A percentile compares a stretch with the other conserved stretches of the same genome.
Conservation (phyloP, 1,140 invertebrate species). For the Atta colombica region DNA sequence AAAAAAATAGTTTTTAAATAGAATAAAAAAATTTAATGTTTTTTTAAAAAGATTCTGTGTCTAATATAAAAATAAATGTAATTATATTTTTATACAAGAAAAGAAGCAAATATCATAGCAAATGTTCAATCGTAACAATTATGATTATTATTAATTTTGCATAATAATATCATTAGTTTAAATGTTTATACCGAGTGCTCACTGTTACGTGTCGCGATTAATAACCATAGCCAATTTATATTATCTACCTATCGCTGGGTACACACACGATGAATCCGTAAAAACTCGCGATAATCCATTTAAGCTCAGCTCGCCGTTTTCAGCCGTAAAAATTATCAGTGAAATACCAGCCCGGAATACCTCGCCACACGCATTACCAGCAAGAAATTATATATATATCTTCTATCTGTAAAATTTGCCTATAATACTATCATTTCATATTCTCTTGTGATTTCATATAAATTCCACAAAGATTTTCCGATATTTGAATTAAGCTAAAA, state of each 20-base stretch:
- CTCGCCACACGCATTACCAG: not conserved
- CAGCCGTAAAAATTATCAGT: constrained; percentile 41
- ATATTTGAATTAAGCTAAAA: constrained; percentile 2
- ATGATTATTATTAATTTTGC: not conserved
- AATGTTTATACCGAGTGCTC: not conserved
- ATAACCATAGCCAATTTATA: constrained; percentile 27
- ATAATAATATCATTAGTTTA: constrained; percentile 12
- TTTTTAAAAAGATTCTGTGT: not conserved
- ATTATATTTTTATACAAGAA: not conserved
- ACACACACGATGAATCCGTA: not conserved
- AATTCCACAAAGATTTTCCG: not conserved
- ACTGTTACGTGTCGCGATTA: constrained; percentile 22
- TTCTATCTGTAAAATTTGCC: not conserved
- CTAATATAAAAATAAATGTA: not conserved
- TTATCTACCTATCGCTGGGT: constrained; percentile 14
- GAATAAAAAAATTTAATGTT: not conserved
- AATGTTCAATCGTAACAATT: not conserved
- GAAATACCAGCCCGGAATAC: constrained; percentile 31
- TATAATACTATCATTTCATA: not conserved
- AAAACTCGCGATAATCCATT: constrained; percentile 37
- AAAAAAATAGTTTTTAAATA: constrained; percentile 1
- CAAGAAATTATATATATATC: constrained; percentile 16
- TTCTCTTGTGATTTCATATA: not conserved
- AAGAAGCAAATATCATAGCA: not conserved
- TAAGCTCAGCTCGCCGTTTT: not conserved